Conservation (phyloP, 2,113 vertebrate genomes). For the Rousettus leschenaultii region DNA sequence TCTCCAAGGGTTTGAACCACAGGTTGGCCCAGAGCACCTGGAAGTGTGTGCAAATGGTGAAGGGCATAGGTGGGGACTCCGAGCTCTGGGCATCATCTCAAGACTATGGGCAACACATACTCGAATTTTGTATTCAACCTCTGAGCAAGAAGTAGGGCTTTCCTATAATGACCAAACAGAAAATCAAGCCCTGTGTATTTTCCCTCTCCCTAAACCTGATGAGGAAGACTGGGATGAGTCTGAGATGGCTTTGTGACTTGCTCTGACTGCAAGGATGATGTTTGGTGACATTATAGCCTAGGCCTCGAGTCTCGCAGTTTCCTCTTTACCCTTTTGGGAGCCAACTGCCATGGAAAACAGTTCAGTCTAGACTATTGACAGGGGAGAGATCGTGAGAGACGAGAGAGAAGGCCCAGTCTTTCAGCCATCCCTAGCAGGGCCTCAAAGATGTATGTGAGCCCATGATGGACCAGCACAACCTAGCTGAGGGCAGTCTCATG, state of each 20-base stretch:
- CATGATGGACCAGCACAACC: rapidly evolving
- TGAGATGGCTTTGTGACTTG: not conserved
- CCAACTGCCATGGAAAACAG: not conserved
- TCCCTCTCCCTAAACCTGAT: not conserved
- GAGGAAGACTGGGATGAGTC: not conserved
- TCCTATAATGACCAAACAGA: not conserved
- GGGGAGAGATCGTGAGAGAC: not conserved
- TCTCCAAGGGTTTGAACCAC: not conserved
- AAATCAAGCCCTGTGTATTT: not conserved
- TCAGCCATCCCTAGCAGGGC: not conserved
- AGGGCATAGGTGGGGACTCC: too few species aligned
- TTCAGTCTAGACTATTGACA: not conserved
- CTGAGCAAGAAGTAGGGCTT: not conserved
- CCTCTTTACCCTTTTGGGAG: not conserved
- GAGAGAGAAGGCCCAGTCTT: rapidly evolving
- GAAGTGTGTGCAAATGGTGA: not conserved
- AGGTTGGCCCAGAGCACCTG: not conserved
- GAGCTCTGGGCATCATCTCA: not conserved
- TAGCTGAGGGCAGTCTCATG: not conserved
- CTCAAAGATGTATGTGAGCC: not conserved
- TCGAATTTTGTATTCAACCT: not conserved
- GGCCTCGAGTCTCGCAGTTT: not conserved
- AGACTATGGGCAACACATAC: not conserved
- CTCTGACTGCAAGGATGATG: not conserved
- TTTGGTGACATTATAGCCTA: not conserved